Evolutionary conservation across 1,140 invertebrate genomes (phyloP).

Genomic region (Trichonephila inaurata): DNA sequence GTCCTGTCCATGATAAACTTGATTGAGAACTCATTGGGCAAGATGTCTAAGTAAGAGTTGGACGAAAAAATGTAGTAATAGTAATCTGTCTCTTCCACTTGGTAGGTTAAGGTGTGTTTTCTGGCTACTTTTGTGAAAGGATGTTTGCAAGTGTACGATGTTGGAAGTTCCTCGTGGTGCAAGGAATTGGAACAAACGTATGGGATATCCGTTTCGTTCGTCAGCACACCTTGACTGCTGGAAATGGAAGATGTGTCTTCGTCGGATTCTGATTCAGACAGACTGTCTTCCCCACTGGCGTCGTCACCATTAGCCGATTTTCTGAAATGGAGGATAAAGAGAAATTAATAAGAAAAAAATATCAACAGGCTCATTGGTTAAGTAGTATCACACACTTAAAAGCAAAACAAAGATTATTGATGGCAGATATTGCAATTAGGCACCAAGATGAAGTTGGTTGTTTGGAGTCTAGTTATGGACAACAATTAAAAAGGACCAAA

Average conservation of each 20-base stretch:
- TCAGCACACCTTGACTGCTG: slow-evolving; percentile 71
- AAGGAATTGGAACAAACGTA: slow-evolving; percentile 47
- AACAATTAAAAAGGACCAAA: too few relatives aligned
- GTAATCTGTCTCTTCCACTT: slow-evolving; percentile 43
- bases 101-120: not conserved
- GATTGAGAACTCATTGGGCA: slow-evolving; percentile 68
- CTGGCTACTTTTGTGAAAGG: not conserved
- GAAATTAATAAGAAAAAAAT: not conserved
- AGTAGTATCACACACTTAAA: too few relatives aligned
- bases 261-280: slow-evolving; percentile 68
- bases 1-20: slow-evolving; percentile 50
- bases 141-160: slow-evolving; percentile 46
- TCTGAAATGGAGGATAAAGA: not conserved
- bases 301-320: not conserved
- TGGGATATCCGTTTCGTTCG: slow-evolving; percentile 53
- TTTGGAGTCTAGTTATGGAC: too few relatives aligned
- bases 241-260: slow-evolving; percentile 75
- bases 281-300: slow-evolving; percentile 47
- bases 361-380: not conserved
- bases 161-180: not conserved
- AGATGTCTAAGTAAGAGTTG: slow-evolving; percentile 62
- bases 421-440: too few relatives aligned
- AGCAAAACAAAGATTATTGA: too few relatives aligned
- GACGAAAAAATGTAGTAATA: slow-evolving; percentile 71
- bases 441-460: too few relatives aligned